Evolutionary conservation across 2,797 vertebrate genomes (phyloP), one percentile per base, ranked within the genome.

Genomic region (Zalophus californianus): DNA sequence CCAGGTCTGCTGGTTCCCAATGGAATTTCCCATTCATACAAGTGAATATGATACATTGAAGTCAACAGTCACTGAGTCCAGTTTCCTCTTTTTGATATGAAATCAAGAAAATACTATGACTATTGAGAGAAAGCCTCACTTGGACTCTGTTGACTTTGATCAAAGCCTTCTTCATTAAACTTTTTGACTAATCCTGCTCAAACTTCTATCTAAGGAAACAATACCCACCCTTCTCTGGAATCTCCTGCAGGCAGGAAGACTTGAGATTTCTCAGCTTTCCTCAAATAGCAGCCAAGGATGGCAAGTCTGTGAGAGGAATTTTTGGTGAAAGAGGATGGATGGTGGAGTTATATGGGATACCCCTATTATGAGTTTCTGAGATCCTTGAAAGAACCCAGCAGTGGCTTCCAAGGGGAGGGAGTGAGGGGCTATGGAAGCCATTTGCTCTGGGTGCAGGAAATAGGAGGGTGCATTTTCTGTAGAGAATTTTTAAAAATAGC

Each of bases 111-210:
- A 78, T 85, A 88, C 2, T 6, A 25, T 86, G 73, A 44, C 58
- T 73, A 79, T 50, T 91, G 54, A 86, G 14, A 68, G 29, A 95
- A 56, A 72, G 21, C 50, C 38, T 94, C 73, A 41, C 68, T 66
- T 95, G 73, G 21, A 96, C 62, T 95, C 54, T 50, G 35, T 56
- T 91, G 56, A 78, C 50, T 29, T 94, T 94, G 25, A 52, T 85
- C 21, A 66, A 92, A 88, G 44, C 0, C 27, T 87, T 91, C 52
- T 18, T 88, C 38, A 7, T 80, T 88, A 78, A 72, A 54, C 12
- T 77, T 82, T 84, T 79, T 68, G 23, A 70, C 32, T 54, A 66
- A 70, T 75, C 58, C 35, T 92, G 12, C 64, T 12, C 21, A 88
- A 68, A 8, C 13, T 95, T 64, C 20, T 78, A 56, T 21, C 23